phyloP scores from a whole-genome alignment of 2,797 vertebrate genomes.

The Phrynocephalus forsythii region DNA sequence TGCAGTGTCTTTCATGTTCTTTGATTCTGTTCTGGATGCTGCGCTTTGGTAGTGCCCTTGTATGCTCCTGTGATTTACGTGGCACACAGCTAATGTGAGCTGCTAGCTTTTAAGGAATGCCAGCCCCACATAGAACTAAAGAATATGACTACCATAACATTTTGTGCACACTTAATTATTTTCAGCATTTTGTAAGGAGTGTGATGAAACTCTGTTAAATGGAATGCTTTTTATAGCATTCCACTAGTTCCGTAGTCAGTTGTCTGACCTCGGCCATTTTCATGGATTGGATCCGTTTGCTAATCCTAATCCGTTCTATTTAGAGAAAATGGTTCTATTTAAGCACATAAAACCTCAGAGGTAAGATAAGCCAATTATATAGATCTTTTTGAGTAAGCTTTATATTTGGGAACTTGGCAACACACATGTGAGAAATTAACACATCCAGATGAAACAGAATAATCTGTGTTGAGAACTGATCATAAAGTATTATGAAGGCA shows the following conservation, averaged over 20 bases:
- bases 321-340: constrained; percentile 29
- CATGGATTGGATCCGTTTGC: neutral
- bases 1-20: too few relatives aligned
- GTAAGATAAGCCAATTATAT: constrained; percentile 38
- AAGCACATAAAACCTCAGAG: neutral
- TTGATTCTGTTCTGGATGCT: too few relatives aligned
- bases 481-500: constrained; percentile 34
- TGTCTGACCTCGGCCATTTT: neutral
- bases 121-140: too few relatives aligned
- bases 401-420: neutral
- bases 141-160: neutral
- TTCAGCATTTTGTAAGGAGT: neutral
- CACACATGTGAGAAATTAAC: rapidly evolving
- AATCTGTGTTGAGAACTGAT: constrained; percentile 36
- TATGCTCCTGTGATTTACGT: too few relatives aligned
- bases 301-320: constrained; percentile 24
- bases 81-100: too few relatives aligned
- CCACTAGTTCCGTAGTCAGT: neutral
- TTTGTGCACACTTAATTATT: neutral
- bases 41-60: too few relatives aligned
- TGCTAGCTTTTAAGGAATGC: neutral
- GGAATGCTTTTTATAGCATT: neutral
- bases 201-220: neutral
- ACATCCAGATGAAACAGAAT: neutral
- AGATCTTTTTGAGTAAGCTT: constrained; percentile 41